Percentiles rank a stretch among this genome's conserved stretches.
These are phyloP conservation scores for Phthorimaea operculella DNA, from an alignment of 1,140 invertebrate species.

Conservation along the genomic window DNA sequence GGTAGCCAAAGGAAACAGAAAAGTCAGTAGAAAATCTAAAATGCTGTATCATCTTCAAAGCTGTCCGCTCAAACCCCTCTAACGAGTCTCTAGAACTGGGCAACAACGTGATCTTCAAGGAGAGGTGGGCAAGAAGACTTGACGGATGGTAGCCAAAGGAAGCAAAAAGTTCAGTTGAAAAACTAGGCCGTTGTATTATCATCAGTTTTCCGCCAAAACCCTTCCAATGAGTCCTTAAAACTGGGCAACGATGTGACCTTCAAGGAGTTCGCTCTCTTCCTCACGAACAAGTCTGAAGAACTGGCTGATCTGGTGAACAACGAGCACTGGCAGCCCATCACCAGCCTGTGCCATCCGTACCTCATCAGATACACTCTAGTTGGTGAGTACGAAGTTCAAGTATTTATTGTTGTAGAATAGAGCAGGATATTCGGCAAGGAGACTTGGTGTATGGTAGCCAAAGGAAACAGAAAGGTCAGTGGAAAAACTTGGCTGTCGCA, in stretches of 20 bases:
- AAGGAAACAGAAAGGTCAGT: too few species aligned
- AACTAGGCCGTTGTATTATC: too few species aligned
- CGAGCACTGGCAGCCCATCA: constrained; percentile 90
- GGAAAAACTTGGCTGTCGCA: constrained; percentile 84
- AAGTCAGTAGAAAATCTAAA: too few species aligned
- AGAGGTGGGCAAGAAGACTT: too few species aligned
- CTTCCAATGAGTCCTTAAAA: constrained; percentile 75
- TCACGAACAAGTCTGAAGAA: constrained; percentile 73
- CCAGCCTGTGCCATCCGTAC: constrained; percentile 88
- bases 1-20: too few species aligned
- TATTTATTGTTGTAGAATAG: too few species aligned
- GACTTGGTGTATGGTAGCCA: too few species aligned
- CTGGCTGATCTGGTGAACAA: constrained; percentile 71
- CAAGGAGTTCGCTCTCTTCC: constrained; percentile 85
- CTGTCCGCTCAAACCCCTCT: constrained; percentile 77
- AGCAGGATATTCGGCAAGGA: too few species aligned
- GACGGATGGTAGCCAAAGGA: too few species aligned
- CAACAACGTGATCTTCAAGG: constrained; percentile 86
- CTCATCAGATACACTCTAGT: constrained; percentile 88
- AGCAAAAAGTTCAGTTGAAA: too few species aligned
- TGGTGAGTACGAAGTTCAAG: constrained; percentile 78
- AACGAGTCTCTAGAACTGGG: constrained; percentile 77
- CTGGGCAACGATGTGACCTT: constrained; percentile 89
- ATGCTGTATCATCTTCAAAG: constrained; percentile 82
- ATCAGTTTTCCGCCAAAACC: constrained; percentile 79